Percentiles rank a stretch among this genome's conserved stretches.
These are phyloP conservation scores for Pelusios castaneus DNA, from an alignment of 2,113 vertebrate species.

Conservation along the genomic window DNA sequence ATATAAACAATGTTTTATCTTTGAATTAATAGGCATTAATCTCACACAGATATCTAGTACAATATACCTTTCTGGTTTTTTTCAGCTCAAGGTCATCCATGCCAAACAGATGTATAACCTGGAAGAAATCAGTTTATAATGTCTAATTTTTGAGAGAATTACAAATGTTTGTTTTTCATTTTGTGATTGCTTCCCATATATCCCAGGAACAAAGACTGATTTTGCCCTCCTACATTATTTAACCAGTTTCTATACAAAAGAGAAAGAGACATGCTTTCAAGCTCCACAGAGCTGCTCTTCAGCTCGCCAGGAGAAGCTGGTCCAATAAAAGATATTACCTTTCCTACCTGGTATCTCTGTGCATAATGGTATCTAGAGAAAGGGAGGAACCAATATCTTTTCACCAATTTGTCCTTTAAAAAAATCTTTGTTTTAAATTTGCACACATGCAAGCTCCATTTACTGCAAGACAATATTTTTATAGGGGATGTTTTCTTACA, in stretches of 20 bases:
- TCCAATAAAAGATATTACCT: not conserved
- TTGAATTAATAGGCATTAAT: not conserved
- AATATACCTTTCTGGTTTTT: not conserved
- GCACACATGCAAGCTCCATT: not conserved
- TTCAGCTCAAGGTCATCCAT: not conserved
- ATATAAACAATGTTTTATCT: not conserved
- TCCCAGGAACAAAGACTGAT: not conserved
- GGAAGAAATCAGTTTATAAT: not conserved
- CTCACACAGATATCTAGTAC: not conserved
- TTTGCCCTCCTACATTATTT: not conserved
- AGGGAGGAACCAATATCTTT: not conserved
- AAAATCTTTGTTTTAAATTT: not conserved
- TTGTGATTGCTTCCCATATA: not conserved
- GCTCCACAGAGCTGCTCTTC: not conserved
- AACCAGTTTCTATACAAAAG: not conserved
- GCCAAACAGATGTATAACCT: not conserved
- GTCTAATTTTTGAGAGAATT: not conserved
- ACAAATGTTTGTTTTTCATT: not conserved
- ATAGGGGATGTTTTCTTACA: not conserved
- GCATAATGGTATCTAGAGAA: not conserved
- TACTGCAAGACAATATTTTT: not conserved
- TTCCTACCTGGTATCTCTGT: not conserved
- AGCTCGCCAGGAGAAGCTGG: not conserved
- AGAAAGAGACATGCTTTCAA: not conserved
- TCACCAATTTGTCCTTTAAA: accelerated